These are phyloP conservation scores for Ceratosolen fusciceps DNA, from an alignment of 1,140 invertebrate species.

Conservation along the genomic window DNA sequence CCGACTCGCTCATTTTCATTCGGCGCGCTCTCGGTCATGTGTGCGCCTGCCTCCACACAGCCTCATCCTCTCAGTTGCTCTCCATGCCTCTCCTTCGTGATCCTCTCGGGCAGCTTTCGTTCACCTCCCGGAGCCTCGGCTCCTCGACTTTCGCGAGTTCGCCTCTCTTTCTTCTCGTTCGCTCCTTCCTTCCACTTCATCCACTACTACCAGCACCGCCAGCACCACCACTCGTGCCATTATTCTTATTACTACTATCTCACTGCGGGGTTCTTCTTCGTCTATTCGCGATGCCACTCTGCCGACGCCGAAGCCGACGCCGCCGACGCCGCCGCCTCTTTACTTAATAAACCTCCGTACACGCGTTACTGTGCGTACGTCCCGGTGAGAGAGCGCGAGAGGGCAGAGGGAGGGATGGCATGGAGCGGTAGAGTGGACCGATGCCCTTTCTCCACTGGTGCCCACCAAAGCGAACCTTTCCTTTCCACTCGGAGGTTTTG, in stretches of 20 bases:
- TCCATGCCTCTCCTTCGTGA: conserved; percentile 5
- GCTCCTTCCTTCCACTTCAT: background rate
- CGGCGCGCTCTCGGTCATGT: conserved; percentile 9
- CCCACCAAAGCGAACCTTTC: conserved; percentile 13
- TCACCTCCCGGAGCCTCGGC: background rate
- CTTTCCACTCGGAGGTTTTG: conserved; percentile 6
- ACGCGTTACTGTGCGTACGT: background rate
- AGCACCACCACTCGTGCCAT: background rate
- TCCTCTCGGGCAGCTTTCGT: conserved; percentile 18
- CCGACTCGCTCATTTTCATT: conserved; percentile 43
- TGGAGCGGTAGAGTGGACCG: background rate
- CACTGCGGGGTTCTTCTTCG: no score
- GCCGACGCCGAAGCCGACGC: background rate
- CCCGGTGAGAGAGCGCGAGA: background rate
- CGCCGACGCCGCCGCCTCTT: background rate
- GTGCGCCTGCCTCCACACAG: background rate
- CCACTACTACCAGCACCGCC: background rate
- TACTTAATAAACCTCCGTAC: background rate
- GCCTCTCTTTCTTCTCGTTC: conserved; percentile 22
- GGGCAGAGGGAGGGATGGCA: background rate
- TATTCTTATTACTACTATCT: background rate
- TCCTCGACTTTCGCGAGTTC: conserved; percentile 32
- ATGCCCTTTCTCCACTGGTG: conserved; percentile 7
- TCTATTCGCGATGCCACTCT: background rate
- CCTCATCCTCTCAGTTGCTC: background rate